Base-by-base conservation (phyloP, 1,140 invertebrate genomes). In the Drosophila sp. region DNA sequence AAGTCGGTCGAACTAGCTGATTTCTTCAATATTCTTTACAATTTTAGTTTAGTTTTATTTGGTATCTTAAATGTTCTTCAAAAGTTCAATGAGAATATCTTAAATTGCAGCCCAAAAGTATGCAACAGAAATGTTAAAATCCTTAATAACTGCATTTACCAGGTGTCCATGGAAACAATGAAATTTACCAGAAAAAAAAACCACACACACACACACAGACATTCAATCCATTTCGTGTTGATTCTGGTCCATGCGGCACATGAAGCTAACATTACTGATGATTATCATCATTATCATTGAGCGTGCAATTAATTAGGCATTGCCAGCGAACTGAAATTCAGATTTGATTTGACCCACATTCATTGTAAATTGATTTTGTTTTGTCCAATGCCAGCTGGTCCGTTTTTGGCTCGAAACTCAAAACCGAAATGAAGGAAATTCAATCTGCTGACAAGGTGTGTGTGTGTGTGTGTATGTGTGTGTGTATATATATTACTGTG, bases 351-450 rank as follows among this genome's bases (percentile, higher is more conserved):
- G 44, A 47, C 23, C 23, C 23, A 25, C 23, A 47, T 47, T 8
- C n/a, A 27, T 50, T 50, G 44, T 50, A 7, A 50, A 8, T 50
- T 2, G 44, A 27, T 50, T 27, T 50, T 10, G 44, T 50, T 50
- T 50, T 27, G 44, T 3, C 6, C 23, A 50, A 50, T 50, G 44
- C 7, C 44, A 50, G 23, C 23, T 50, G 44, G 44, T 50, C 25
- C 23, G 44, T 1, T 50, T 38, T 25, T 7, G 10, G 25, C 7
- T 25, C 23, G 25, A 50, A 50, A 50, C 25, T 8, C 5, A 25
- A 47, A 47, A 47, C 44, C 44, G 6, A 50, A 25, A 27, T 25
- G 44, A 50, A 50, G 44, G 44, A 50, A 50, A 50, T 50, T 27
- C 44, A 23, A 50, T 50, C 23, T 50, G 44, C 23, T 50, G 44